These are phyloP conservation scores for Megaleporinus macrocephalus DNA, from an alignment of 2,113 vertebrate genomes.

Conservation along the genomic window DNA sequence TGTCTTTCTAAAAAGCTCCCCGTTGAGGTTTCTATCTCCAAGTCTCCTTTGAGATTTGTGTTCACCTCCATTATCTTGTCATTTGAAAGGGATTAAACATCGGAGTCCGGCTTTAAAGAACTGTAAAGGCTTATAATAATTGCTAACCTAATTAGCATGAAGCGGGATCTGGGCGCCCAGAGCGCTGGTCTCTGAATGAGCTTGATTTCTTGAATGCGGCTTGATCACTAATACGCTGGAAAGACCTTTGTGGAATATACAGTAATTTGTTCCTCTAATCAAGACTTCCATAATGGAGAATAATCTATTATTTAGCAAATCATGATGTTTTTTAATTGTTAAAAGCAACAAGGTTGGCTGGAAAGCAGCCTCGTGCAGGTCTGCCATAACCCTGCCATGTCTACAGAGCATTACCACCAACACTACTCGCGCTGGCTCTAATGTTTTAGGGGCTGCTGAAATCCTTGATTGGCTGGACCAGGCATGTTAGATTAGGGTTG, in stretches of 20 bases:
- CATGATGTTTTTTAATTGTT: not conserved
- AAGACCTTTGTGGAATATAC: conserved; percentile 25
- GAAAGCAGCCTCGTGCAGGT: not conserved
- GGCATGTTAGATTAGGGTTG: not conserved
- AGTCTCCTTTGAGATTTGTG: conserved; percentile 73
- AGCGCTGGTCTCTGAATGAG: conserved; percentile 60
- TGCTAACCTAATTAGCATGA: conserved; percentile 76
- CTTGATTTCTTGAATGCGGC: conserved; percentile 70
- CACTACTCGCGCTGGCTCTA: not conserved
- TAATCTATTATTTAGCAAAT: not conserved
- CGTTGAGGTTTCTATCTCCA: conserved; percentile 72
- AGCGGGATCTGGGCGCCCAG: conserved; percentile 61
- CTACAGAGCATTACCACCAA: not conserved
- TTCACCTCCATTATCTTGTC: conserved; percentile 78
- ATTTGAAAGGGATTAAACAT: conserved; percentile 78
- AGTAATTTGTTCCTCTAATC: conserved; percentile 6
- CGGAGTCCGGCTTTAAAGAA: conserved; percentile 76
- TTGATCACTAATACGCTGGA: conserved; percentile 61
- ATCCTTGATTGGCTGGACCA: not conserved
- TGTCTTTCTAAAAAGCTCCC: conserved; percentile 66
- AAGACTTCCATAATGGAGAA: not conserved
- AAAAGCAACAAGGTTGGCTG: not conserved
- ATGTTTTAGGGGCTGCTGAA: not conserved
- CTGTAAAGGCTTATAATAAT: conserved; percentile 81
- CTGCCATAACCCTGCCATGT: not conserved